phyloP scores from a whole-genome alignment of 2,888 invertebrate genomes.

The Entomobrya multifasciata region DNA sequence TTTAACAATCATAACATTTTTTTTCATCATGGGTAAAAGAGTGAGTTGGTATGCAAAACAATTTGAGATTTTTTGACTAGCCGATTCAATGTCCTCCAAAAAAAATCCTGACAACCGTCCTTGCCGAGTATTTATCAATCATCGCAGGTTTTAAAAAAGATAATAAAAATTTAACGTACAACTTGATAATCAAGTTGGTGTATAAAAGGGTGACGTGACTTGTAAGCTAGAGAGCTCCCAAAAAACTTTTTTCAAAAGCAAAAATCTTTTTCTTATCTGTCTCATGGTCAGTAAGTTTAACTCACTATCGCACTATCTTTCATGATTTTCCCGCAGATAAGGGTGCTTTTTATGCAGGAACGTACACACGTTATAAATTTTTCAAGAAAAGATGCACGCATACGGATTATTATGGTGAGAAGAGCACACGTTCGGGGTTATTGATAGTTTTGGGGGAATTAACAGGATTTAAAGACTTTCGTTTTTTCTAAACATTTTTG shows the following conservation, averaged over 20 bases:
- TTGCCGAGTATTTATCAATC: no score
- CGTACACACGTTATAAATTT: conserved; percentile 31
- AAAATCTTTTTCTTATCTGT: conserved; percentile 49
- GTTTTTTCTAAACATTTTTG: neutral
- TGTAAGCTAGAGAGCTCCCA: conserved; percentile 44
- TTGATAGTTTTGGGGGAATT: neutral
- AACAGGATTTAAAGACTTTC: neutral
- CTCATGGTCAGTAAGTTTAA: conserved; percentile 42
- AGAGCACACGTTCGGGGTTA: neutral
- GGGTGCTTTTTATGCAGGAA: neutral
- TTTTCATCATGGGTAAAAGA: conserved; percentile 6
- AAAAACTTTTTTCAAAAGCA: conserved; percentile 35
- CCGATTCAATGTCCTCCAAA: no score
- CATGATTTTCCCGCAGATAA: conserved; percentile 50
- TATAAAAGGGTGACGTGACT: neutral
- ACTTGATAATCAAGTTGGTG: neutral
- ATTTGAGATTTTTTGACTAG: neutral
- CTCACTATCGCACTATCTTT: conserved; percentile 31
- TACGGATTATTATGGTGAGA: neutral
- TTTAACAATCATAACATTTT: conserved; percentile 43
- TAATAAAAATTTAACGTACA: neutral
- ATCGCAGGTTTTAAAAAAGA: neutral
- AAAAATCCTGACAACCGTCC: no score
- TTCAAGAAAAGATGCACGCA: no score
- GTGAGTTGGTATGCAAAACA: neutral